Percentiles rank a stretch among this genome's conserved stretches.
These are phyloP conservation scores for Saguinus midas DNA, from an alignment of 2,113 vertebrate genomes.

Conservation along the genomic window DNA sequence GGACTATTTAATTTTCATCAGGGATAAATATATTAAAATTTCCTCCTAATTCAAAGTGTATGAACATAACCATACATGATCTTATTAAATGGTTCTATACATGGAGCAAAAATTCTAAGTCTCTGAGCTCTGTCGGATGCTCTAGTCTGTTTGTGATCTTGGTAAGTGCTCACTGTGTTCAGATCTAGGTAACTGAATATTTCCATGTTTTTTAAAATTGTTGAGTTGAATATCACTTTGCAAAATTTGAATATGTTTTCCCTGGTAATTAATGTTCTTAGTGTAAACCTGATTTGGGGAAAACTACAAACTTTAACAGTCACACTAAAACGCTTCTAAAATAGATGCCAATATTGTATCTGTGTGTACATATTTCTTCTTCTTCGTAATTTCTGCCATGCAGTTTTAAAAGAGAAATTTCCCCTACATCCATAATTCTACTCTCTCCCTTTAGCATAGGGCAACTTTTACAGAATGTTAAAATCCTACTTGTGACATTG, in stretches of 20 bases:
- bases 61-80: not conserved
- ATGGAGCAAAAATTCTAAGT: not conserved
- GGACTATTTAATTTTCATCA: not conserved
- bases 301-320: not conserved
- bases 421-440: not conserved
- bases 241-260: not conserved
- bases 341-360: not conserved
- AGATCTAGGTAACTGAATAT: not conserved
- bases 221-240: not conserved
- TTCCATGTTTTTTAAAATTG: not conserved
- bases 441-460: not conserved
- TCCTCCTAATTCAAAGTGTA: not conserved
- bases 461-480: not conserved
- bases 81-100: not conserved
- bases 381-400: not conserved
- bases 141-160: not conserved
- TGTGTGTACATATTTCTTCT: not conserved
- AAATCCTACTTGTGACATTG: not conserved
- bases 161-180: not conserved
- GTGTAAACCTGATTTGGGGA: not conserved
- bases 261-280: not conserved
- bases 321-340: not conserved
- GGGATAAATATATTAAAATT: not conserved
- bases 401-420: slow-evolving; percentile 25
- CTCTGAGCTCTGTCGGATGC: not conserved